Conservation (phyloP, 2,797 vertebrate genomes). For the Eleutherodactylus coqui region DNA sequence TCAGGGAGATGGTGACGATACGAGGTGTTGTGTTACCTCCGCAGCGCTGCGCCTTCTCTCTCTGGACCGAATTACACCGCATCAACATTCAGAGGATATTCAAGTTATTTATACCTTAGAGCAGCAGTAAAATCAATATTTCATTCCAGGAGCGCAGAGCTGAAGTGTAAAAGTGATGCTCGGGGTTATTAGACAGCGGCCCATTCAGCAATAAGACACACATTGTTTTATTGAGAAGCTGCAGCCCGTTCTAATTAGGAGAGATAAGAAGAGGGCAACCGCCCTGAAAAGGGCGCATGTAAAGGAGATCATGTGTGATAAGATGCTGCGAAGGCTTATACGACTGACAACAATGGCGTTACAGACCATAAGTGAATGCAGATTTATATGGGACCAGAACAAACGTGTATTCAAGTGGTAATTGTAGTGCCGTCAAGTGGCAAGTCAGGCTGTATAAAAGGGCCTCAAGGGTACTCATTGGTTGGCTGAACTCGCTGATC, state of each 20-base stretch:
- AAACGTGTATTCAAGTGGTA: not conserved
- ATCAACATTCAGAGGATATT: slow-evolving; percentile 39
- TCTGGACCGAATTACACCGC: slow-evolving; percentile 25
- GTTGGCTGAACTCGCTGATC: no score
- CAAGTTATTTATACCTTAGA: slow-evolving; percentile 51
- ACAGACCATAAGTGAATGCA: not conserved
- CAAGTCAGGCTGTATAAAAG: no score
- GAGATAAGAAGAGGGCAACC: not conserved
- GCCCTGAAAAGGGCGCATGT: not conserved
- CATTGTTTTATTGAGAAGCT: slow-evolving; percentile 46
- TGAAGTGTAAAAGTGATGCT: slow-evolving; percentile 48
- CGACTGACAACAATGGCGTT: no score
- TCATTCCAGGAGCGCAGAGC: slow-evolving; percentile 29
- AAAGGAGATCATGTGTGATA: not conserved
- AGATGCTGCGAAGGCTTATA: not conserved
- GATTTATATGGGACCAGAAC: not conserved
- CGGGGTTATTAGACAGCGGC: slow-evolving; percentile 35
- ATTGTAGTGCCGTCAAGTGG: not conserved
- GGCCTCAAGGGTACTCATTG: no score
- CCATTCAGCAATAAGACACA: slow-evolving; percentile 27
- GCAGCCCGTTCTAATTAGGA: not conserved
- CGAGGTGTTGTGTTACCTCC: not conserved
- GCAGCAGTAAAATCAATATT: slow-evolving; percentile 58
- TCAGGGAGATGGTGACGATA: not conserved
- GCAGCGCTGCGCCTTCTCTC: not conserved